phyloP scores from a whole-genome alignment of 2,797 vertebrate species.

The Pipistrellus nathusii region DNA sequence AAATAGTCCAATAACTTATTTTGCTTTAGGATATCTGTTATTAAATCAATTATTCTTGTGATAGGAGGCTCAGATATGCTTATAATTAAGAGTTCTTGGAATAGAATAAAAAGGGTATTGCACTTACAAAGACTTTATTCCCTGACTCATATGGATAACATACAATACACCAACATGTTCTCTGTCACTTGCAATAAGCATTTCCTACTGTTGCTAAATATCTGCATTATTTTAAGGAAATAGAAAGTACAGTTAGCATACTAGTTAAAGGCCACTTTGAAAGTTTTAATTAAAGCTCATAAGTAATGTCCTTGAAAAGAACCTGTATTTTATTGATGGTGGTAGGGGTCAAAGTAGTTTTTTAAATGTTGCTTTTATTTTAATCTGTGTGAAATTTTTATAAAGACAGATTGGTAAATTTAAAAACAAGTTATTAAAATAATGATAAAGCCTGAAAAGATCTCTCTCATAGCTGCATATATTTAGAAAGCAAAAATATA shows the following conservation, averaged over 20 bases:
- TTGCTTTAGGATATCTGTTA: slow-evolving; percentile 43
- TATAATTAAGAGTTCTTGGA: slow-evolving; percentile 52
- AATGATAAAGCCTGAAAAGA: neutral
- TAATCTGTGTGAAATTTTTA: neutral
- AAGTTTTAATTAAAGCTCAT: neutral
- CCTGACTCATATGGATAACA: neutral
- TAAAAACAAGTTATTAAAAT: slow-evolving; percentile 4
- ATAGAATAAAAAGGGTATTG: neutral
- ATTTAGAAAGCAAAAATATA: slow-evolving; percentile 57
- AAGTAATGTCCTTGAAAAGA: slow-evolving; percentile 53
- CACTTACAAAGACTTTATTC: slow-evolving; percentile 22
- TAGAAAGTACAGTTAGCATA: neutral
- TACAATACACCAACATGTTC: neutral
- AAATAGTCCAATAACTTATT: neutral
- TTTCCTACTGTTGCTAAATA: neutral
- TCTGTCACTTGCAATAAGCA: neutral
- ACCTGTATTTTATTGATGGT: neutral
- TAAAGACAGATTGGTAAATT: neutral
- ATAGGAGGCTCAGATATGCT: neutral
- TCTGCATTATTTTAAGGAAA: neutral
- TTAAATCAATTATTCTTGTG: slow-evolving; percentile 46
- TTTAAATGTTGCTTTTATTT: neutral
- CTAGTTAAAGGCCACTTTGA: slow-evolving; percentile 13
- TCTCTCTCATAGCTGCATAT: neutral
- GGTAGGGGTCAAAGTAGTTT: neutral